Evolutionary conservation across 2,113 vertebrate genomes (phyloP), one percentile per base, ranked within the genome.

Genomic region (Hystrix brachyura): DNA sequence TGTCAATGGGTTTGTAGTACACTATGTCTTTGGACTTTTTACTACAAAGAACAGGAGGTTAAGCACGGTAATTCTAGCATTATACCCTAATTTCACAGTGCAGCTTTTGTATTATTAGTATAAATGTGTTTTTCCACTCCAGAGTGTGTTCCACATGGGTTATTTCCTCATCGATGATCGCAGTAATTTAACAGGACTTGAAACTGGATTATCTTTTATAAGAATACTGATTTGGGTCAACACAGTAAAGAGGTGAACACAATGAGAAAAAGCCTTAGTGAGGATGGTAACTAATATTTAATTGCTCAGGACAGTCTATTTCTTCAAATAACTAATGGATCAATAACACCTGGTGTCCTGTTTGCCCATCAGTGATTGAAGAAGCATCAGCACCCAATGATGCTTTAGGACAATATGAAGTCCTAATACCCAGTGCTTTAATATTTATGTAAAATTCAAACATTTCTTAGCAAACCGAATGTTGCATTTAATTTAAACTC

Each of bases 181-280:
- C 60, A 76, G 65, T 94, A 95, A 98, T 94, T 97, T 96, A 95
- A 92, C 71, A 87, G n/a, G 97, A 97, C 95, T 97, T 96, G 94
- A 92, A 96, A 72, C 86, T 76, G 94, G 93, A 96, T 71, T 89
- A 95, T 92, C 94, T 97, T 94, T 51, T 60, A 29, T 5, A 91
- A 78, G 59, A 89, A 97, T 64, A 94, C 85, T 81, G 57, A 97
- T 96, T 95, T 94, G 83, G 43, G 57, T 14, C 38, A 67, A 29
- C 17, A 14, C 51, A 78, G 57, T 59, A 21, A 96, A 92, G 84
- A 90, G 18, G 11, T 92, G 21, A 43, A 53, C 90, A 67, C 38
- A 86, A 38, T 69, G 85, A 96, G 55, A 72, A 95, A 94, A 80
- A 71, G 29, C 34, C 87, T 80, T 38, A 19, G 11, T 94, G 64